phyloP scores from a whole-genome alignment of 2,888 invertebrate species.

The Ypsolopha sequella region DNA sequence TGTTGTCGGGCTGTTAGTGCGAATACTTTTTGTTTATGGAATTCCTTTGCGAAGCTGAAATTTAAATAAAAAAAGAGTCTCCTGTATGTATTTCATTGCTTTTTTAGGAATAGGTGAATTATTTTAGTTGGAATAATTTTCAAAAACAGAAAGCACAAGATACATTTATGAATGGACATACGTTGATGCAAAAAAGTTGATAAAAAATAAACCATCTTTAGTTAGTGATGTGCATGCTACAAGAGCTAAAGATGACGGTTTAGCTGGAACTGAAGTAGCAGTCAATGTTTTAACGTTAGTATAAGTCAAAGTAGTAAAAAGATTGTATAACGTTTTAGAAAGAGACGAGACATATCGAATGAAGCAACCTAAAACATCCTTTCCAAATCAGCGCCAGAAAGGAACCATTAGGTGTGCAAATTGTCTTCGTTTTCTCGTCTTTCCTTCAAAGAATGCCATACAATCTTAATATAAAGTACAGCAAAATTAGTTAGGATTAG shows the following conservation, averaged over 20 bases:
- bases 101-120: no score
- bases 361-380: not conserved
- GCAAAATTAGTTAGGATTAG: constrained; percentile 47
- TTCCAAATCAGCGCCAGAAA: not conserved
- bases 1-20: no score
- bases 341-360: no score
- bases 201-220: not conserved
- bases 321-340: no score
- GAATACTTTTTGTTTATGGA: not conserved
- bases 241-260: constrained; percentile 27
- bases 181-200: no score
- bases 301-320: not conserved
- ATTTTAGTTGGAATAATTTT: no score
- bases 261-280: constrained; percentile 42
- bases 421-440: not conserved
- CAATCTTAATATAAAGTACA: constrained; percentile 29
- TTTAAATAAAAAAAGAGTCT: no score
- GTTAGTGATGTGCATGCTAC: constrained; percentile 52
- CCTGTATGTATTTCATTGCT: no score
- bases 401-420: not conserved
- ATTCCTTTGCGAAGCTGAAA: no score
- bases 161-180: no score
- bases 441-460: not conserved
- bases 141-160: no score
- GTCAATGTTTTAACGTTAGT: constrained; percentile 3